Percentiles rank a stretch among this genome's conserved stretches.
phyloP scores from a whole-genome alignment of 1,140 invertebrate species.

The Antheraea mylitta region DNA sequence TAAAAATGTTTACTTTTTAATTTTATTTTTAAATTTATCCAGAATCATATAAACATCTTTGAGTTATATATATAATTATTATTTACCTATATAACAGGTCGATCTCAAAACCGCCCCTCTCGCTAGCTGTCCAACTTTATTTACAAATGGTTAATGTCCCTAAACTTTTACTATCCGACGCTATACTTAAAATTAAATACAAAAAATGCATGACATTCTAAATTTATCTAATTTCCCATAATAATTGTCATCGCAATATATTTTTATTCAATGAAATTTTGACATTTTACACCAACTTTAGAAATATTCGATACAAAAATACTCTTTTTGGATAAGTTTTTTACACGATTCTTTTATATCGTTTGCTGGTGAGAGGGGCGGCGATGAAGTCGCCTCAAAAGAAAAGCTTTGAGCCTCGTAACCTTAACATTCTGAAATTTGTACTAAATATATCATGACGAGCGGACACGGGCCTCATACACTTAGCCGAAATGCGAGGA shows the following conservation, averaged over 20 bases:
- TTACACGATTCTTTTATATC: slow-evolving; percentile 74
- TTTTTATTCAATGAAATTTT: slow-evolving; percentile 68
- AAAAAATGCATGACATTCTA: slow-evolving; percentile 78
- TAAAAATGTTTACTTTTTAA: slow-evolving; percentile 55
- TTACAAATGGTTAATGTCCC: slow-evolving; percentile 79
- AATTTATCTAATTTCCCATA: slow-evolving; percentile 75
- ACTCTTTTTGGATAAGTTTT: slow-evolving; percentile 77
- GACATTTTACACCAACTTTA: slow-evolving; percentile 79
- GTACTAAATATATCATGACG: slow-evolving; percentile 77
- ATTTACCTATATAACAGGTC: slow-evolving; percentile 73
- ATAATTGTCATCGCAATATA: slow-evolving; percentile 74
- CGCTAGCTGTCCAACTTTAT: slow-evolving; percentile 66
- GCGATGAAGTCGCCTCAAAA: slow-evolving; percentile 55
- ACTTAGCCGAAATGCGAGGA: slow-evolving; percentile 78
- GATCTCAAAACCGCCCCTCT: slow-evolving; percentile 48
- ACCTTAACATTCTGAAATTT: slow-evolving; percentile 79
- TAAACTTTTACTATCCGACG: slow-evolving; percentile 78
- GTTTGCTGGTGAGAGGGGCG: slow-evolving; percentile 45
- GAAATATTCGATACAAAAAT: slow-evolving; percentile 81
- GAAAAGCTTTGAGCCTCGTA: slow-evolving; percentile 78
- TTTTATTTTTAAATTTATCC: slow-evolving; percentile 74
- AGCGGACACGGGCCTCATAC: slow-evolving; percentile 64
- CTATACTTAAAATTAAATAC: slow-evolving; percentile 80
- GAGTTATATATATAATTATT: slow-evolving; percentile 77
- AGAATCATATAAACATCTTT: slow-evolving; percentile 80